These are phyloP conservation scores for Dipodomys stephensi DNA, from an alignment of 2,113 vertebrate genomes.

Conservation along the genomic window DNA sequence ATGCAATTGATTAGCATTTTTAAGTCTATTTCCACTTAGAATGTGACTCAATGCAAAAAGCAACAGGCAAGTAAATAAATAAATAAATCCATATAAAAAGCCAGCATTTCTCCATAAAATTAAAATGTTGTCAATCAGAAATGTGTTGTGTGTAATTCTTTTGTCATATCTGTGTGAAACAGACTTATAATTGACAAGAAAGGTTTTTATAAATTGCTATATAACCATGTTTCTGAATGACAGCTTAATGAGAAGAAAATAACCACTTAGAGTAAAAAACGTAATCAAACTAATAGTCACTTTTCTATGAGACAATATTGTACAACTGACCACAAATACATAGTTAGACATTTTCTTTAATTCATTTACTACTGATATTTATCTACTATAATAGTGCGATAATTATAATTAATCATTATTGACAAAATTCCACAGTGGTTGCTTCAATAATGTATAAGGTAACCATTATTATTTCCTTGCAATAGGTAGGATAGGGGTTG, in stretches of 20 bases:
- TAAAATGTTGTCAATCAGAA: constrained; percentile 67
- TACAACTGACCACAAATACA: constrained; percentile 32
- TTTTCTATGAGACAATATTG: constrained; percentile 49
- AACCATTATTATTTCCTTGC: constrained; percentile 75
- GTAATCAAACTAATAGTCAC: constrained; percentile 38
- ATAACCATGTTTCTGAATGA: constrained; percentile 71
- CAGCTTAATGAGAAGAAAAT: constrained; percentile 60
- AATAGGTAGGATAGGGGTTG: constrained; percentile 59
- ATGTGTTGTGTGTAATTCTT: constrained; percentile 14
- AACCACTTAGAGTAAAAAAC: constrained; percentile 35
- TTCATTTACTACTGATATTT: constrained; percentile 7
- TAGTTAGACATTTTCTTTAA: constrained; percentile 27
- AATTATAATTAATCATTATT: constrained; percentile 65
- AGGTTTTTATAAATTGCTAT: constrained; percentile 74
- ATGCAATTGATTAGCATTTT: neutral
- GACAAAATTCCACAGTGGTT: constrained; percentile 55
- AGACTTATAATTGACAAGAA: constrained; percentile 78
- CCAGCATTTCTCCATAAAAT: constrained; percentile 13
- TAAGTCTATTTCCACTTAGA: neutral
- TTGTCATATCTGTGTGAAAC: constrained; percentile 47
- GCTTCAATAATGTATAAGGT: constrained; percentile 74
- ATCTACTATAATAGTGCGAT: neutral
- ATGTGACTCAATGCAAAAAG: neutral
- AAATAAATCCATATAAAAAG: no score
- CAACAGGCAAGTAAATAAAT: neutral